A percentile compares a stretch with the other conserved stretches of the same genome.
These are phyloP conservation scores for Hassar affinis DNA, from an alignment of 2,113 vertebrate genomes.

Conservation along the genomic window DNA sequence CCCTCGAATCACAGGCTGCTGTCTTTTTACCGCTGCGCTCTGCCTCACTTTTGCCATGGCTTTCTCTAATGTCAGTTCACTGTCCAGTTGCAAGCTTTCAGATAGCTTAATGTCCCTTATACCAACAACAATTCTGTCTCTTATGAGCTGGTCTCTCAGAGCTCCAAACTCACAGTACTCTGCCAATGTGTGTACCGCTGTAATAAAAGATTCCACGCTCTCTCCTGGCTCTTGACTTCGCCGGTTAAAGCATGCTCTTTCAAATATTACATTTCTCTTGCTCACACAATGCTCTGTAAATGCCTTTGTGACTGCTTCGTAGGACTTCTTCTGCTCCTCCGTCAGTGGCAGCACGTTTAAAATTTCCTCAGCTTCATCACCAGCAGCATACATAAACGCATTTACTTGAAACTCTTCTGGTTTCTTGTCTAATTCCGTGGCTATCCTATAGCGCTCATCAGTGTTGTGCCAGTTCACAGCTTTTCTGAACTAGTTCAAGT, in stretches of 20 bases:
- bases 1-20: not conserved
- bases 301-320: not conserved
- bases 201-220: not conserved
- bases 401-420: too few species aligned
- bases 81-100: not conserved
- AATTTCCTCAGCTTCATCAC: not conserved
- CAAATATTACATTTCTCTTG: not conserved
- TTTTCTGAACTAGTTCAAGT: too few species aligned
- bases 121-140: not conserved
- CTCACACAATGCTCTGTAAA: not conserved
- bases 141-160: not conserved
- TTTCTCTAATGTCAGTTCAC: not conserved
- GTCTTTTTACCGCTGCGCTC: not conserved
- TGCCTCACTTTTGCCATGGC: not conserved
- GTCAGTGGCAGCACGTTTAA: not conserved
- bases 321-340: not conserved
- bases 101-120: not conserved
- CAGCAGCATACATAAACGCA: too few species aligned
- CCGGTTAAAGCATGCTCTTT: not conserved
- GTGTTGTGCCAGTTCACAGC: too few species aligned
- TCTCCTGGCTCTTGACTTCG: not conserved
- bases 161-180: not conserved
- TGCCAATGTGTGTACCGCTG: not conserved
- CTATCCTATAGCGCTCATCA: too few species aligned
- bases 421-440: too few species aligned